Evolutionary conservation across 2,888 invertebrate species (phyloP).

Genomic region (Tiliacea aurago): DNA sequence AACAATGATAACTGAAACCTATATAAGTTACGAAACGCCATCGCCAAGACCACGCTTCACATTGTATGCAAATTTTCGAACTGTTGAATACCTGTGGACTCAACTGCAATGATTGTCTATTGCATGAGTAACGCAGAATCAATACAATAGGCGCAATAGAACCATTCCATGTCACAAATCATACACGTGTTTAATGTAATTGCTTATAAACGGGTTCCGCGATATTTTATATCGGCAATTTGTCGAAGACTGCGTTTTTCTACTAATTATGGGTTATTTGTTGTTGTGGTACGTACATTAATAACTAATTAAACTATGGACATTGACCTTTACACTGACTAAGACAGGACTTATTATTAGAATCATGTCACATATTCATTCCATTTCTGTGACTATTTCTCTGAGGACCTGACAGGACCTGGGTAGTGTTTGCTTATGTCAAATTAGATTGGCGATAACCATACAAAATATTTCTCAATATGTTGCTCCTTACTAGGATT

Average conservation of each 20-base stretch:
- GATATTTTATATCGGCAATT: conserved; percentile 23
- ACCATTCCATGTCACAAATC: conserved; percentile 26
- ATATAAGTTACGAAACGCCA: conserved; percentile 25
- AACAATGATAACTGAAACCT: conserved; percentile 54
- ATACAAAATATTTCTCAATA: not conserved
- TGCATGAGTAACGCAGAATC: conserved; percentile 39
- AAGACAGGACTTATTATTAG: not conserved
- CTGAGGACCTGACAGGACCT: not conserved
- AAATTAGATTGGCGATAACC: not conserved
- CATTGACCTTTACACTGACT: conserved; percentile 26
- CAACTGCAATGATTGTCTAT: conserved; percentile 37
- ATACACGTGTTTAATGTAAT: conserved; percentile 35
- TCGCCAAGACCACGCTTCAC: conserved; percentile 46
- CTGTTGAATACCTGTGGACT: conserved; percentile 14
- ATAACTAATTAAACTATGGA: conserved; percentile 18
- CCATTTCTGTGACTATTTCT: not conserved
- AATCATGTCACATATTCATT: not conserved
- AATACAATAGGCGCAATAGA: conserved; percentile 47
- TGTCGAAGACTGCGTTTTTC: conserved; percentile 40
- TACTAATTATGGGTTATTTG: conserved; percentile 39
- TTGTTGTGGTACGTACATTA: not conserved
- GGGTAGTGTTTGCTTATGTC: not conserved
- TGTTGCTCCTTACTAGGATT: not conserved
- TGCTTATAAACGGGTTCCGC: conserved; percentile 28
- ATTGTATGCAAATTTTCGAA: conserved; percentile 73